These are phyloP conservation scores for Spizaetus ornatus DNA, from an alignment of 2,113 vertebrate genomes.

Conservation along the genomic window DNA sequence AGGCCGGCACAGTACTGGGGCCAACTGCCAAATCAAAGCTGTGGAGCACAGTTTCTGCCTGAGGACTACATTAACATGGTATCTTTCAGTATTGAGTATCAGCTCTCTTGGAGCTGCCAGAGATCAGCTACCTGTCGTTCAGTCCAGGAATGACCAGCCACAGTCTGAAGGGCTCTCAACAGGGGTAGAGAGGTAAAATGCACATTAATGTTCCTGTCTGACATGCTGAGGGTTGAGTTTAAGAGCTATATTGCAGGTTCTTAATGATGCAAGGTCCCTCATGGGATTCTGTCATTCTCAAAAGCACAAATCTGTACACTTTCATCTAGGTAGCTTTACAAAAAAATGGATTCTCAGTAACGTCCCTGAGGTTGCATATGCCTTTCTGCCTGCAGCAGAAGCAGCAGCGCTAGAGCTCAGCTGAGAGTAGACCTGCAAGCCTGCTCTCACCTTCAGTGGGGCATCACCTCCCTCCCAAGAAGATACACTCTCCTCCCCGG, in stretches of 20 bases:
- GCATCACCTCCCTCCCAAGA: neutral
- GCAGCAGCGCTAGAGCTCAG: neutral
- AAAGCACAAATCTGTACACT: neutral
- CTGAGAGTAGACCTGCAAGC: neutral
- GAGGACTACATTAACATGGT: neutral
- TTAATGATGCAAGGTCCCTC: neutral
- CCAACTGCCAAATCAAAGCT: neutral
- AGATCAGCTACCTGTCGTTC: neutral
- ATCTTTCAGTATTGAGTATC: neutral
- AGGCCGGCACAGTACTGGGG: neutral
- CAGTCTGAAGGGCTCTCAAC: neutral
- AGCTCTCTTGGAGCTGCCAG: neutral
- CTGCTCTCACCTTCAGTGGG: neutral
- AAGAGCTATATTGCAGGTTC: neutral
- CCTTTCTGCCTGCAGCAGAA: neutral
- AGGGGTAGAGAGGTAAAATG: neutral
- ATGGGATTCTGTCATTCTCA: neutral
- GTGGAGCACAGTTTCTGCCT: neutral
- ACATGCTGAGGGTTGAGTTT: neutral
- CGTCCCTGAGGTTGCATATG: neutral
- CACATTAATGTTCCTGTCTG: neutral
- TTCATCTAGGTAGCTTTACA: neutral
- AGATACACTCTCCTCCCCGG: rapidly evolving
- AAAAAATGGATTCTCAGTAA: neutral
- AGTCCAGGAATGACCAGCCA: neutral